Percentiles rank a stretch among this genome's conserved stretches.
phyloP scores from a whole-genome alignment of 2,113 vertebrate genomes.

The Delphinapterus leucas region DNA sequence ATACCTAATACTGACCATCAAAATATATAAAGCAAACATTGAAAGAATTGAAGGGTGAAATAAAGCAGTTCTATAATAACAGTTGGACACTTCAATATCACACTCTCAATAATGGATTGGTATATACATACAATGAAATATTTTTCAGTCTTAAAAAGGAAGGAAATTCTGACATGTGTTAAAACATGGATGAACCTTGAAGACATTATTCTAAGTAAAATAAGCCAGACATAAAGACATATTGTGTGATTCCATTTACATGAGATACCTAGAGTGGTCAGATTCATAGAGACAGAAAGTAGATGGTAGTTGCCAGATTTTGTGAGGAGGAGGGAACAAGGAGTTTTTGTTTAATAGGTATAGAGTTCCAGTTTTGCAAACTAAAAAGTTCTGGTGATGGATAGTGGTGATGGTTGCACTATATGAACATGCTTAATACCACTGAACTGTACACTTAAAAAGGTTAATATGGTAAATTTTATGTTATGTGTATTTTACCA shows the following conservation, averaged over 20 bases:
- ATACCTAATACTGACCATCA: background rate
- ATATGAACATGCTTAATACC: background rate
- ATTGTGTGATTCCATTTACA: background rate
- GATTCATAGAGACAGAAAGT: background rate
- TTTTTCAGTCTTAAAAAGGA: background rate
- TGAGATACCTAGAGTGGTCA: background rate
- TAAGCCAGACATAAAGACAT: background rate
- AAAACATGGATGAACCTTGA: background rate
- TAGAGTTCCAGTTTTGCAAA: background rate
- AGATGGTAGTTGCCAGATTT: background rate
- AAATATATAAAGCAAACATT: background rate
- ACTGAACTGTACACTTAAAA: background rate
- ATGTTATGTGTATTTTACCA: background rate
- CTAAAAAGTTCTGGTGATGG: background rate
- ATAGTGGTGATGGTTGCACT: background rate
- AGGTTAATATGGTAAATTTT: background rate
- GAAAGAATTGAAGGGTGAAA: background rate
- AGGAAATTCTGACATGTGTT: background rate
- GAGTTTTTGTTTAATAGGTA: background rate
- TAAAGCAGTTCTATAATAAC: background rate
- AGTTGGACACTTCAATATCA: background rate
- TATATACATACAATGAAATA: background rate
- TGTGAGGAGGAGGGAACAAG: background rate
- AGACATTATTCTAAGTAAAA: background rate
- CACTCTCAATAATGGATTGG: background rate